phyloP scores from a whole-genome alignment of 64 coral and sea anemone species.

The Acropora tenuis region DNA sequence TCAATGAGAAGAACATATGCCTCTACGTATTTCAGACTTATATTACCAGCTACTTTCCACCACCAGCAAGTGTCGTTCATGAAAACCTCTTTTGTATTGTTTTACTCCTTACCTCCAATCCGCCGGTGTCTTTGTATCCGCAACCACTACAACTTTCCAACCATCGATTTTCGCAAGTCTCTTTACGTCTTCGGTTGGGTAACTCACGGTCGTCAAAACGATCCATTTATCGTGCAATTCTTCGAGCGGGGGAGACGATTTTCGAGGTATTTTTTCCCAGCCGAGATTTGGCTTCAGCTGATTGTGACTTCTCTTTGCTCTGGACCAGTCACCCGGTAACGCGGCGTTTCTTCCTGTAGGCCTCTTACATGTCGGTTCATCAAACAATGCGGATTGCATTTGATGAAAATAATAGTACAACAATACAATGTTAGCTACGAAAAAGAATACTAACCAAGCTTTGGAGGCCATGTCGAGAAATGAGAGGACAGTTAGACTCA shows the following conservation, averaged over 20 bases:
- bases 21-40: too few species aligned
- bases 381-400: not conserved
- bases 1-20: too few species aligned
- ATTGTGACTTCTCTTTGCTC: not conserved
- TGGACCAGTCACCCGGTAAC: not conserved
- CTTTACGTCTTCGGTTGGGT: constrained; percentile 79
- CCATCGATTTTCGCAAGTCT: constrained; percentile 66
- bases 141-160: constrained; percentile 85
- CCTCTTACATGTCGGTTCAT: not conserved
- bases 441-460: not conserved
- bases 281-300: not conserved
- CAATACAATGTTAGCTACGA: not conserved
- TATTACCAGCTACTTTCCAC: too few species aligned
- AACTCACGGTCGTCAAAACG: constrained; percentile 72
- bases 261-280: constrained; percentile 52
- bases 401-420: not conserved
- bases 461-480: not conserved
- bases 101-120: constrained; percentile 73
- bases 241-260: not conserved
- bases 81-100: too few species aligned
- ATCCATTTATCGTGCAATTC: constrained; percentile 85
- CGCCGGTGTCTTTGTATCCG: constrained; percentile 77
- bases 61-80: too few species aligned
- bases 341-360: too few species aligned
- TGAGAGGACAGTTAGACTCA: too few species aligned